These are phyloP conservation scores for Tolypeutes matacus DNA, from an alignment of 2,797 vertebrate genomes.

Conservation along the genomic window DNA sequence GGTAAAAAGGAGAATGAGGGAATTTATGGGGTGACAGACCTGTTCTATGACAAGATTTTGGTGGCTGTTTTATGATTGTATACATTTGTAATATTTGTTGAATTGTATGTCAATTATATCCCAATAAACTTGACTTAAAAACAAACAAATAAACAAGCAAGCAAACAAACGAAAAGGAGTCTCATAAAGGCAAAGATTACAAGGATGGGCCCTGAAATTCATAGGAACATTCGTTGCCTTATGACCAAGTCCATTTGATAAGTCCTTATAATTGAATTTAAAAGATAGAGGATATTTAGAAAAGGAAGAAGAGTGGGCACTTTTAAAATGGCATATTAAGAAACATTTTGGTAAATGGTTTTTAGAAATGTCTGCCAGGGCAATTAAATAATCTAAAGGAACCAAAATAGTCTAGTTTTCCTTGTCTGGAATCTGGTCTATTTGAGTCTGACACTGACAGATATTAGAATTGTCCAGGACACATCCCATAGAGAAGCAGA, in stretches of 20 bases:
- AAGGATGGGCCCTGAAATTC: neutral
- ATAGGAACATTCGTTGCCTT: fast-evolving
- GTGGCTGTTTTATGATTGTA: fast-evolving
- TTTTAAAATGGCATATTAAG: neutral
- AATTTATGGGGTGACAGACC: too few species aligned
- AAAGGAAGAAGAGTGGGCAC: neutral
- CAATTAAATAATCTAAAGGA: neutral
- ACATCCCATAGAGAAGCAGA: fast-evolving
- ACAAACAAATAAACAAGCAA: neutral
- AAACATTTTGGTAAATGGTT: neutral
- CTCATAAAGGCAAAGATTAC: neutral
- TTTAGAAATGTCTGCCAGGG: neutral
- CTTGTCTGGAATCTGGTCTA: neutral
- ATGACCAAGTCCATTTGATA: neutral
- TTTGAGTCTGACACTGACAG: fast-evolving
- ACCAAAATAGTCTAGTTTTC: neutral
- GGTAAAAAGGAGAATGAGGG: neutral
- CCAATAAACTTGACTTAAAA: neutral
- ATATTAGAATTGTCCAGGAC: fast-evolving
- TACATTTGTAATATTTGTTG: neutral
- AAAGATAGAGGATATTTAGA: neutral
- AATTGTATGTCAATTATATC: neutral
- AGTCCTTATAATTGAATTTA: neutral
- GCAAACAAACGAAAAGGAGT: neutral
- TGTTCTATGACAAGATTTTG: fast-evolving